Base-by-base conservation (phyloP, 1,140 invertebrate species). In the Andrena cerasifolii region DNA sequence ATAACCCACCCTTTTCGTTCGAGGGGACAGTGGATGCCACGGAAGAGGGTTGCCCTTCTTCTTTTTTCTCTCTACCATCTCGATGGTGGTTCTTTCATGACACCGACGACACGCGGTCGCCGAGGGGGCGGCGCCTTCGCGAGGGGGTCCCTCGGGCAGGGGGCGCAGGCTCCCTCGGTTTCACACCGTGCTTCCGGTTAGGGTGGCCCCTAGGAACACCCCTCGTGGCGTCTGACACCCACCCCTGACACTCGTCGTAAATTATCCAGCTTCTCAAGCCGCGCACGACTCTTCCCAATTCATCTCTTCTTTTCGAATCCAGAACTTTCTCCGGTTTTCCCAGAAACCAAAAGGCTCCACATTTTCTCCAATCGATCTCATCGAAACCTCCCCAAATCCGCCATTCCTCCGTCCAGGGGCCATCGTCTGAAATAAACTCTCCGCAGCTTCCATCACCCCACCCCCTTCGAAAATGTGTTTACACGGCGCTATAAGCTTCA, bases 181-280 rank as follows among this genome's bases (percentile, higher is more conserved):
- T 77, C 74, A 77, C 74, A 47, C 40, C 74, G 66, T 70, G 45
- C 65, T 77, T 77, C 74, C 74, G 74, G 74, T 77, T 68, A 75
- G 62, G 40, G 59, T 53, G 18, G 18, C 24, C 28, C 63, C n/a
- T 47, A 36, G n/a, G 36, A 10, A 40, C 10, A 40, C 36, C 36
- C 36, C 36, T 40, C 36, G 36, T 3, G 36, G 36, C 10, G 36
- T 5, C 36, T 40, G 10, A 5, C 36, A 10, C 36, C 36, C 36
- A 5, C 36, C 4, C 36, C 4, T 56, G 56, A 67, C 54, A 56
- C 74, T 14, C 18, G 24, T 54, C 74, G 43, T 77, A 77, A 77
- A 77, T 77, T 76, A 76, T 62, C 33, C 43, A 24, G 40, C 18
- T 71, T 59, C 40, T 59, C 53, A 33, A 10, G 26, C n/a, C 26